Base-by-base conservation (phyloP, 2,888 invertebrate genomes). In the Epistrophe grossulariae region DNA sequence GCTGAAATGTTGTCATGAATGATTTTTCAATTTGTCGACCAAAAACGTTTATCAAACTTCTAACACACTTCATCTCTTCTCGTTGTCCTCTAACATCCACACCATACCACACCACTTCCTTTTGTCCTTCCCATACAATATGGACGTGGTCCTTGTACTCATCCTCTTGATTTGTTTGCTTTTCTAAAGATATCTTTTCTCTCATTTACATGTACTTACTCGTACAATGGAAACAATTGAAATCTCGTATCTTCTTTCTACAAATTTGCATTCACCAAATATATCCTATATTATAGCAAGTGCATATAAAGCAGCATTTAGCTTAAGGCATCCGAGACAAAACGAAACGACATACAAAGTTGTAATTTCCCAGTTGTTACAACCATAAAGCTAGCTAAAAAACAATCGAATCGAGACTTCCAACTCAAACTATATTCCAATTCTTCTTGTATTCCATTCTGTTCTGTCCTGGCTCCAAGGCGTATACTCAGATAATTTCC, bases 211-310 rank as follows among this genome's bases (percentile, higher is more conserved):
- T 8, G 15, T 28, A 55, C 50, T 24, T n/a, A n/a, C n/a, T n/a
- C n/a, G n/a, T n/a, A 66, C 81, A 74, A 87, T 70, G 82, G 74
- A 83, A 79, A 79, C 79, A 87, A 83, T 87, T 87, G 78, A 87
- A 87, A 83, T 87, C 73, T 78, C 81, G 28, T 52, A 70, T 81
- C 78, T 85, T 84, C 55, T 57, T 62, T 79, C 31, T 50, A 83
- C 17, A 79, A 82, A 87, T 87, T 87, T 87, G 79, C 85, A 87
- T 87, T 78, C 73, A 59, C 60, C 64, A 73, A 73, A 59, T 19
- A 70, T 15, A 24, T 24, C 24, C 31, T 48, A 28, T 43, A 24
- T n/a, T 24, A 24, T 24, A 24, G 17, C 13, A 78, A 43, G 43
- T 78, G 71, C 50, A 50, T 50, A 5, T 13, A 15, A 1, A 35